Conservation (phyloP, 2,888 invertebrate genomes). For the Leucoma salicis region DNA sequence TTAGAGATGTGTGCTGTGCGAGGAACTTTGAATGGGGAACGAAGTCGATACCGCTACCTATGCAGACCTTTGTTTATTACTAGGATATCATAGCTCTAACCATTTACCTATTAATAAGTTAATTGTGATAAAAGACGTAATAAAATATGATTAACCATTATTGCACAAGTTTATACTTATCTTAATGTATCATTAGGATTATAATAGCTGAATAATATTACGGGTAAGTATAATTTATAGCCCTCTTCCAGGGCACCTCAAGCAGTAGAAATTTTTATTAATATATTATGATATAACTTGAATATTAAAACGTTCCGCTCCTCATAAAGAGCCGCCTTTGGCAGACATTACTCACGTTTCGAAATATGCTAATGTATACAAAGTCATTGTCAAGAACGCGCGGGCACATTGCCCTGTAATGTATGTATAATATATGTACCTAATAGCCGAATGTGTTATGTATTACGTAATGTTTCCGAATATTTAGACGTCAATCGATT, state of each 20-base stretch:
- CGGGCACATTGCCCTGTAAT: constrained; percentile 32
- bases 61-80: no score
- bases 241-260: background rate
- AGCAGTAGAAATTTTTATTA: background rate
- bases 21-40: no score
- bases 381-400: constrained; percentile 36
- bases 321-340: constrained; percentile 24
- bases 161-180: background rate
- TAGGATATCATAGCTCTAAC: no score
- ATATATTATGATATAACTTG: background rate
- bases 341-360: constrained; percentile 30
- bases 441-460: constrained; percentile 8
- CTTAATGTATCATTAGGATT: background rate
- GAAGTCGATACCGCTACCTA: no score
- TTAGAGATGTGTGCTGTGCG: no score
- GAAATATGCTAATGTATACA: constrained; percentile 35
- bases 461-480: background rate
- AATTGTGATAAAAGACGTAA: background rate
- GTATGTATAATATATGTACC: constrained; percentile 4
- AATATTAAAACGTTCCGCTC: constrained; percentile 17
- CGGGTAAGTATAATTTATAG: background rate
- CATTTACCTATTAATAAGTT: no score
- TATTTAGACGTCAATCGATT: background rate
- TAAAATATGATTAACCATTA: background rate
- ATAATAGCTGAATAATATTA: background rate